A percentile compares a stretch with the other conserved stretches of the same genome.
These are phyloP conservation scores for Latrodectus geometricus DNA, from an alignment of 1,140 invertebrate species.

Conservation along the genomic window DNA sequence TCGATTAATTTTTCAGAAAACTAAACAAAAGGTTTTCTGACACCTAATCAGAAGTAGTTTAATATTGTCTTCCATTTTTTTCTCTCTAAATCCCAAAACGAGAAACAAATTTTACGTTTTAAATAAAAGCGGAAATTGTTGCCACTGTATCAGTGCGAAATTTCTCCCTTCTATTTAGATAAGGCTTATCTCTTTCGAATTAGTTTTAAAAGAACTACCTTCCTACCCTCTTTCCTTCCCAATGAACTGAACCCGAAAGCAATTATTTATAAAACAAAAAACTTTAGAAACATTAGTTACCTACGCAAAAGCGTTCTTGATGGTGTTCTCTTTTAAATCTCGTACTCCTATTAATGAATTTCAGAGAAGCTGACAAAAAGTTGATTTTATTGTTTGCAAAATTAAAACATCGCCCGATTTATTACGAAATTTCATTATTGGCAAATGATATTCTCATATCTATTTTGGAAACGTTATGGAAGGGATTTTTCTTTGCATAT, in stretches of 20 bases:
- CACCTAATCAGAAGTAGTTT: slow-evolving; percentile 51
- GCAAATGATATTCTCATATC: slow-evolving; percentile 14
- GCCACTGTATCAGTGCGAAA: slow-evolving; percentile 10
- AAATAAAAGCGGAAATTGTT: slow-evolving; percentile 51
- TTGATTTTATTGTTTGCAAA: slow-evolving; percentile 24
- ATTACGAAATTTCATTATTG: slow-evolving; percentile 24
- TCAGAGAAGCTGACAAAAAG: slow-evolving; percentile 13
- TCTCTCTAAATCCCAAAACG: slow-evolving; percentile 9
- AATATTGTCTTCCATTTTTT: slow-evolving; percentile 30
- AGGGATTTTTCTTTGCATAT: too few relatives aligned
- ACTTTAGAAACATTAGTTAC: slow-evolving; percentile 25
- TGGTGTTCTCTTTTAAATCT: background rate
- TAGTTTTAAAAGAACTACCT: slow-evolving; percentile 4
- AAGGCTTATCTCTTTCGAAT: slow-evolving; percentile 20
- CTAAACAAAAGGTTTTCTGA: slow-evolving; percentile 48
- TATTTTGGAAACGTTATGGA: background rate
- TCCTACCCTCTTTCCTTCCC: background rate
- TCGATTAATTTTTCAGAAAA: slow-evolving; percentile 52
- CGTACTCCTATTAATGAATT: slow-evolving; percentile 24
- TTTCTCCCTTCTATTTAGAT: slow-evolving; percentile 7
- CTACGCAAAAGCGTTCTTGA: slow-evolving; percentile 10
- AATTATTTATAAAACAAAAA: slow-evolving; percentile 55
- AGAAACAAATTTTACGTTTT: slow-evolving; percentile 53
- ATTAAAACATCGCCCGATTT: slow-evolving; percentile 34
- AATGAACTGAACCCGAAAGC: slow-evolving; percentile 16